Evolutionary conservation across 2,797 vertebrate genomes (phyloP).

Genomic region (Fistularia commersonii): DNA sequence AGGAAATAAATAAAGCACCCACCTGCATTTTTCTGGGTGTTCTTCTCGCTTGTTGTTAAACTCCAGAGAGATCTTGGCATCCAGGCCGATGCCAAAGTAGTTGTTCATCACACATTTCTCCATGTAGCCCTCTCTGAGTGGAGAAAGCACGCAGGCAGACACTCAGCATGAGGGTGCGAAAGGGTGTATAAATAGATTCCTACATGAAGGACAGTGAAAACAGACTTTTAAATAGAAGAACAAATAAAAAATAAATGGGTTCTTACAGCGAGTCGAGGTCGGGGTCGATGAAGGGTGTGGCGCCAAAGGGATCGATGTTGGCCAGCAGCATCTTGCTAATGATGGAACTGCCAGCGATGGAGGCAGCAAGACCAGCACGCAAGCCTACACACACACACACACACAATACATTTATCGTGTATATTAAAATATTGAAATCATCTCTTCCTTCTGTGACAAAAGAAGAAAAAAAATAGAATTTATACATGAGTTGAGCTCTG

Average conservation of each 20-base stretch:
- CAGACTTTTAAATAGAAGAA: too few relatives aligned
- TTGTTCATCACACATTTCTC: slow-evolving; percentile 99
- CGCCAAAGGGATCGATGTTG: slow-evolving; percentile 95
- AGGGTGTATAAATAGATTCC: too few relatives aligned
- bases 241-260: background rate
- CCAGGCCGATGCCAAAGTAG: slow-evolving; percentile 97
- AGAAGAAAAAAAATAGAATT: background rate
- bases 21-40: slow-evolving; percentile 98
- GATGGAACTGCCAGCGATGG: slow-evolving; percentile 97
- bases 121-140: slow-evolving; percentile 89
- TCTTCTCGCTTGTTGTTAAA: slow-evolving; percentile 98
- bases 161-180: too few relatives aligned
- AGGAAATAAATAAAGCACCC: slow-evolving; percentile 16
- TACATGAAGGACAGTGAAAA: background rate
- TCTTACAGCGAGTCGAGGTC: slow-evolving; percentile 95
- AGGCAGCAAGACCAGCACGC: slow-evolving; percentile 93
- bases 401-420: slow-evolving; percentile 15
- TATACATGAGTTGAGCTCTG: background rate
- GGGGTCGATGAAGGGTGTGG: slow-evolving; percentile 95
- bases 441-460: too few relatives aligned
- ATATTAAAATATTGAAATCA: too few relatives aligned
- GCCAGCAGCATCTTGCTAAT: slow-evolving; percentile 99
- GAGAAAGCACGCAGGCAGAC: background rate
- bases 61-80: slow-evolving; percentile 97
- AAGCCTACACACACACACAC: slow-evolving; percentile 75